Base-by-base conservation (phyloP, 2,888 invertebrate species). In the Eustalomyia histrio region DNA sequence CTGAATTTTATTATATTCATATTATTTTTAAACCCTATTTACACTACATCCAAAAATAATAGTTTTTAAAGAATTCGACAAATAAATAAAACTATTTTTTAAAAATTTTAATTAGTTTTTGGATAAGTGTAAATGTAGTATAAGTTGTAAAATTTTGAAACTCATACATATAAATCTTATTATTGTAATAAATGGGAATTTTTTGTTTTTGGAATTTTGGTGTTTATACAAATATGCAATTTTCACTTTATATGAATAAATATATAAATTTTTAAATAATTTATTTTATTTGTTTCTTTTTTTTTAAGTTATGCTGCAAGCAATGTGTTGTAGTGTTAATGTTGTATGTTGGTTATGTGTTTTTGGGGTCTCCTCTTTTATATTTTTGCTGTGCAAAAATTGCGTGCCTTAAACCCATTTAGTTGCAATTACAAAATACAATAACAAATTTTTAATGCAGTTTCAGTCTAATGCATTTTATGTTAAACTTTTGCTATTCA, bases 351-450 rank as follows among this genome's bases (percentile, higher is more conserved):
- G 43, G 9, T 14, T 43, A 1, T n/a, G 1, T n/a, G 1, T 72
- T 64, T 78, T 78, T 61, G 52, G 65, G 65, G 33, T 43, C 53
- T 47, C 55, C 63, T 65, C 71, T 8, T 60, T n/a, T n/a, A n/a
- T n/a, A n/a, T n/a, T n/a, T n/a, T n/a, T n/a, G n/a, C 78, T 79
- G 73, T 57, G 64, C 58, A 74, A 57, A 71, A 76, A 78, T 81
- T 81, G 80, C 80, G 74, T 81, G 80, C 60, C 73, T 69, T 69
- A 57, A 55, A 69, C 61, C 76, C 80, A 81, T 81, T 81, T 81
- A 69, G 73, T 81, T 81, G 73, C 80, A 73, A 76, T 76, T 80
- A 81, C 80, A 74, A 80, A 80, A 80, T 60, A 76, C 76, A 80
- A 80, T 68, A 76, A 76, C 63, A 80, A 80, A 61, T 67, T 72